These are phyloP conservation scores for Eulemur albifrons DNA, from an alignment of 2,797 vertebrate genomes.

Conservation along the genomic window DNA sequence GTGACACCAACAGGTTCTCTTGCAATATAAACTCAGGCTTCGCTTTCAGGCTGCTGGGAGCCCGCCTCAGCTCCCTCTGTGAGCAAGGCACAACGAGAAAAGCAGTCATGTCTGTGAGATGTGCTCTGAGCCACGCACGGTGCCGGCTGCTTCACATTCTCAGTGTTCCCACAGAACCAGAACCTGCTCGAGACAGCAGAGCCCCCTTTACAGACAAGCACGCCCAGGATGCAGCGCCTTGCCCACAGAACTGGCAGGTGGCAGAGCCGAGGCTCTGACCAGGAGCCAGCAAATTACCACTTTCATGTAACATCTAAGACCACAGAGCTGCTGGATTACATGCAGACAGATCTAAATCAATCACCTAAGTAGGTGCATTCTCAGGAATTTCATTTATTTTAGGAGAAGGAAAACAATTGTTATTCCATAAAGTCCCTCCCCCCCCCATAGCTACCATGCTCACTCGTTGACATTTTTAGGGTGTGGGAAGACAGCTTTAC, in stretches of 20 bases:
- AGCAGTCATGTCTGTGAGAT: fast-evolving
- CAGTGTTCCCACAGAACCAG: neutral
- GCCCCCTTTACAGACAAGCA: neutral
- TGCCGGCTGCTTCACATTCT: fast-evolving
- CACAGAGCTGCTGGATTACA: neutral
- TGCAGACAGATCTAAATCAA: too few relatives aligned
- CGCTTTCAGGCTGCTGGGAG: fast-evolving
- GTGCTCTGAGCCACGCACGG: fast-evolving
- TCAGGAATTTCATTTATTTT: neutral
- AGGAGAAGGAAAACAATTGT: neutral
- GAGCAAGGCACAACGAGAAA: neutral
- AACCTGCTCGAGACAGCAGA: fast-evolving
- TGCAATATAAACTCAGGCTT: neutral
- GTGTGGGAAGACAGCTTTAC: neutral
- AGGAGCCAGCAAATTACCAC: fast-evolving
- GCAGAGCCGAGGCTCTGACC: neutral
- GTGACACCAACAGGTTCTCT: neutral
- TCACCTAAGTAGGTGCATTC: too few relatives aligned
- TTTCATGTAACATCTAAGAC: neutral
- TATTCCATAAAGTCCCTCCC: neutral
- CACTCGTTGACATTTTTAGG: neutral
- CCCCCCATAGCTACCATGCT: too few relatives aligned
- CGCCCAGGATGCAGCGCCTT: fast-evolving
- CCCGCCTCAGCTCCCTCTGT: too few relatives aligned
- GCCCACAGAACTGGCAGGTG: fast-evolving